Evolutionary conservation across 2,888 invertebrate genomes (phyloP).

Genomic region (Serrognathus titanus): DNA sequence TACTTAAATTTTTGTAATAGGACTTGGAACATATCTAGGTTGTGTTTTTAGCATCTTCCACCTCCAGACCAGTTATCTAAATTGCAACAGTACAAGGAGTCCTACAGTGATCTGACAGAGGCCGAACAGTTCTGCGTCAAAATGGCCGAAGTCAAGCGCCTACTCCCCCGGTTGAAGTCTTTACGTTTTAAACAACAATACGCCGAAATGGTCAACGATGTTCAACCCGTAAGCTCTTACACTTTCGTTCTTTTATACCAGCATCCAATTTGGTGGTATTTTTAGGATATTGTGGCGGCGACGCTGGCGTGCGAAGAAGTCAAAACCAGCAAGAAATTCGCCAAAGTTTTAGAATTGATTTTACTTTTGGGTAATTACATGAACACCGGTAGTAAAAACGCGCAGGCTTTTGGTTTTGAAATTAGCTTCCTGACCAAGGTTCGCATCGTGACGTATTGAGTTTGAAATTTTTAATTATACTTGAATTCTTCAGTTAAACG

Average conservation of each 20-base stretch:
- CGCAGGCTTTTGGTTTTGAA: slow-evolving; percentile 93
- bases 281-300: slow-evolving; percentile 85
- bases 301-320: slow-evolving; percentile 96
- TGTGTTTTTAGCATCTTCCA: slow-evolving; percentile 71
- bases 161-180: slow-evolving; percentile 82
- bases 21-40: background rate
- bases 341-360: slow-evolving; percentile 83
- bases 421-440: slow-evolving; percentile 94
- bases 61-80: slow-evolving; percentile 85
- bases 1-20: background rate
- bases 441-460: background rate
- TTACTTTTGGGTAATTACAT: slow-evolving; percentile 93
- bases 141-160: slow-evolving; percentile 82
- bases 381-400: slow-evolving; percentile 93
- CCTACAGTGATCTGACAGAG: slow-evolving; percentile 78
- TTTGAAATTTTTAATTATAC: background rate
- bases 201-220: slow-evolving; percentile 79
- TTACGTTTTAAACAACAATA: slow-evolving; percentile 87
- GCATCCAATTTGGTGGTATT: slow-evolving; percentile 8
- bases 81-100: slow-evolving; percentile 73
- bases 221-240: slow-evolving; percentile 70
- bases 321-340: slow-evolving; percentile 84
- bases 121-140: slow-evolving; percentile 94
- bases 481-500: slow-evolving; percentile 59
- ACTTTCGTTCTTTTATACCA: too few species aligned